These are phyloP conservation scores for Vanacampus margaritifer DNA, from an alignment of 2,113 vertebrate species.

Conservation along the genomic window DNA sequence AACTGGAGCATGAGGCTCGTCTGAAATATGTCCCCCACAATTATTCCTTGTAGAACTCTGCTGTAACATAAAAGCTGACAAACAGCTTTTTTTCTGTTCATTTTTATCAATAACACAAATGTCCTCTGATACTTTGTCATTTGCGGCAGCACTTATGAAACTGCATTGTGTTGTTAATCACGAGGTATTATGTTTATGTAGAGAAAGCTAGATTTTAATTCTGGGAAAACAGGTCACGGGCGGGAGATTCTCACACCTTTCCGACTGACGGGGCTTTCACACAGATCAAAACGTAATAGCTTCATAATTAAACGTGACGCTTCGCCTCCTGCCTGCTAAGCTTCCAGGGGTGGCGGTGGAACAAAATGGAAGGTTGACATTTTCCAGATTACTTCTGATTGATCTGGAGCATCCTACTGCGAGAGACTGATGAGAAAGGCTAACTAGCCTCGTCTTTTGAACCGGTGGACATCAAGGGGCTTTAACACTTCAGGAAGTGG, in stretches of 20 bases:
- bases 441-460: slow-evolving; percentile 54
- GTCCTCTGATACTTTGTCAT: slow-evolving; percentile 25
- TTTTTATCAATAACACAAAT: slow-evolving; percentile 41
- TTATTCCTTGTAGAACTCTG: slow-evolving; percentile 24
- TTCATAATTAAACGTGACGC: slow-evolving; percentile 67
- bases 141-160: slow-evolving; percentile 42
- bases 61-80: slow-evolving; percentile 43
- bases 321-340: slow-evolving; percentile 51
- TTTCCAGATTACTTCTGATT: slow-evolving; percentile 65
- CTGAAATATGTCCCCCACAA: slow-evolving; percentile 40
- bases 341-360: slow-evolving; percentile 41
- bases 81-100: slow-evolving; percentile 46
- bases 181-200: slow-evolving; percentile 34
- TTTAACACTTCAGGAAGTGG: slow-evolving; percentile 36
- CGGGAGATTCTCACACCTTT: slow-evolving; percentile 48
- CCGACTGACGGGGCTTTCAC: slow-evolving; percentile 49
- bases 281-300: slow-evolving; percentile 60
- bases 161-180: slow-evolving; percentile 43
- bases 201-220: slow-evolving; percentile 50
- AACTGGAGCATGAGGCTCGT: slow-evolving; percentile 42
- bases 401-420: slow-evolving; percentile 58
- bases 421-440: slow-evolving; percentile 41
- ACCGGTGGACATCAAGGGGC: slow-evolving; percentile 37
- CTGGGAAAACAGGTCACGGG: slow-evolving; percentile 39
- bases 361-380: slow-evolving; percentile 63